These are phyloP conservation scores for Karalla daura DNA, from an alignment of 2,797 vertebrate genomes.

Conservation along the genomic window DNA sequence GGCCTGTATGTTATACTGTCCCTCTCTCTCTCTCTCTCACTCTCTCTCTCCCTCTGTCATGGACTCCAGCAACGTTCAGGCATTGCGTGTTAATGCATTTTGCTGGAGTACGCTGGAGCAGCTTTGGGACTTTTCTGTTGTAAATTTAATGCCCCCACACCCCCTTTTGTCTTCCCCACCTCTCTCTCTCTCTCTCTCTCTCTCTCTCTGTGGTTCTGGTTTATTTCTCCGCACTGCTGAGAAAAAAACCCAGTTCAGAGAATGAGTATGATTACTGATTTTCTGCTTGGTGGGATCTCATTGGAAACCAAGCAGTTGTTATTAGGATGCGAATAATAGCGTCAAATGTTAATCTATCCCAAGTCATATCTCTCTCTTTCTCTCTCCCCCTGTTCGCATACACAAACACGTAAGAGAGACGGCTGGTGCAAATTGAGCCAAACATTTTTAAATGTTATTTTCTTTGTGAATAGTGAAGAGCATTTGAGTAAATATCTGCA, in stretches of 20 bases:
- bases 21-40: neutral
- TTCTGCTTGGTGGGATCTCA: constrained; percentile 52
- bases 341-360: constrained; percentile 38
- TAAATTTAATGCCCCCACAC: too few species aligned
- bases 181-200: neutral
- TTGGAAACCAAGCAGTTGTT: constrained; percentile 40
- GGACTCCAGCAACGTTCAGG: too few species aligned
- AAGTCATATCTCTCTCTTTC: constrained; percentile 3
- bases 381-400: neutral
- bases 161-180: neutral
- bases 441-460: neutral
- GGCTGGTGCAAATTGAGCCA: too few species aligned
- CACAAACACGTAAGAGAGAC: neutral
- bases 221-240: neutral
- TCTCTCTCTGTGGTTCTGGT: constrained; percentile 21
- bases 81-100: too few species aligned
- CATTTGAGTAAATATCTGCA: neutral
- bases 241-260: too few species aligned
- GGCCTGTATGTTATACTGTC: too few species aligned
- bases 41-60: neutral
- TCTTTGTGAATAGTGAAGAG: neutral
- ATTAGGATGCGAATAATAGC: constrained; percentile 39
- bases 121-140: too few species aligned
- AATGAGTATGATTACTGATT: constrained; percentile 48
- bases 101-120: too few species aligned